A percentile compares a stretch with the other conserved stretches of the same genome.
Evolutionary conservation across 2,113 vertebrate genomes (phyloP).

Genomic region (Mola mola): DNA sequence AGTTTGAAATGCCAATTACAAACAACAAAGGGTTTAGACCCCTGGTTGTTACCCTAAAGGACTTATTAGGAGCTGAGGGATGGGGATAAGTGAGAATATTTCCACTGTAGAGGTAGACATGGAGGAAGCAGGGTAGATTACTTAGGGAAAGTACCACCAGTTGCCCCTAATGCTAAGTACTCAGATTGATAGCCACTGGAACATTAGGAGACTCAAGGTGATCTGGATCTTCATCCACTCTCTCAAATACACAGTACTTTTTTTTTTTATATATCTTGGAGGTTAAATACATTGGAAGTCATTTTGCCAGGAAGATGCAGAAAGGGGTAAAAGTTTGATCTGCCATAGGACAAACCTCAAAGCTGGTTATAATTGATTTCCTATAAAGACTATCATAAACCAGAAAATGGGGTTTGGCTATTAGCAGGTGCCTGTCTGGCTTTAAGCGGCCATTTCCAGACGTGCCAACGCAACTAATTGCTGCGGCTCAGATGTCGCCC

Average conservation of each 20-base stretch:
- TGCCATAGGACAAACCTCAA: conserved; percentile 39
- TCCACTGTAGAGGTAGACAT: conserved; percentile 31
- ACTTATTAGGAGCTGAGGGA: conserved; percentile 47
- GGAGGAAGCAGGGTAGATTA: conserved; percentile 38
- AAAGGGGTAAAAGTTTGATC: conserved; percentile 53
- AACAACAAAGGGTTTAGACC: conserved; percentile 65
- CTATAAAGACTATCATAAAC: not conserved
- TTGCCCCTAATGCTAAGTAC: not conserved
- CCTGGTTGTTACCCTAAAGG: conserved; percentile 52
- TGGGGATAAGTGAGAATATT: conserved; percentile 39
- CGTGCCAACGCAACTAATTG: conserved; percentile 39
- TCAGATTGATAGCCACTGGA: not conserved
- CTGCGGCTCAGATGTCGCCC: conserved; percentile 46
- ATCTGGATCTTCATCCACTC: not conserved
- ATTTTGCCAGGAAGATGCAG: conserved; percentile 27
- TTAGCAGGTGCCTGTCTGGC: conserved; percentile 47
- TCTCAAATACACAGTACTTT: too few relatives aligned
- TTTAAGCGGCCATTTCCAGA: conserved; percentile 33
- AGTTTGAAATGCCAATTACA: conserved; percentile 77
- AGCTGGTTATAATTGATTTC: conserved; percentile 3
- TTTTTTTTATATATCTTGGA: conserved; percentile 4
- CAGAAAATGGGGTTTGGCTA: conserved; percentile 11
- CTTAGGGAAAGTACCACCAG: conserved; percentile 18
- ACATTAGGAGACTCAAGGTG: not conserved
- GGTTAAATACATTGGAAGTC: not conserved